Conservation (phyloP, 1,140 invertebrate species). For the Aplysia californica region DNA sequence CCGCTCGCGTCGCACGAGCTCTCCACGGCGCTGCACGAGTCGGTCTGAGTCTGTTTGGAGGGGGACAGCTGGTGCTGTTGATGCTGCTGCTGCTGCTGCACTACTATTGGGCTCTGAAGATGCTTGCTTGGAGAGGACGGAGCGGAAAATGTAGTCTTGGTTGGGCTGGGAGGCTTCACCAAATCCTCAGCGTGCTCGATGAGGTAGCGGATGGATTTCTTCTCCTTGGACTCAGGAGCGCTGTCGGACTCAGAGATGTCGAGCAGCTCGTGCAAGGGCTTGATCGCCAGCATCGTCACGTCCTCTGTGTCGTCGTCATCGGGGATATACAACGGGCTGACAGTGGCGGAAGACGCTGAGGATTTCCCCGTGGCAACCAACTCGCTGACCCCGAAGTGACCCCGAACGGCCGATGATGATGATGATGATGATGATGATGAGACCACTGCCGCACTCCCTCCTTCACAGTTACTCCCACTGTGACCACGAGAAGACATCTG, state of each 20-base stretch:
- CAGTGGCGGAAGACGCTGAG: background rate
- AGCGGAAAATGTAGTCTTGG: background rate
- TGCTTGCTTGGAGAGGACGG: conserved; percentile 28
- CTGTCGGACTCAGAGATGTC: conserved; percentile 34
- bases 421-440: no score
- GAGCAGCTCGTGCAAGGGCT: background rate
- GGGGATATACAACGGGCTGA: no score
- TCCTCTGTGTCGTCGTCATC: background rate
- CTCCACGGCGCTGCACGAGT: conserved; percentile 40
- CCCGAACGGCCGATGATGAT: no score
- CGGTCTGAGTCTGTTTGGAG: conserved; percentile 35
- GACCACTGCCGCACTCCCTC: no score
- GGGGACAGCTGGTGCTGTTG: conserved; percentile 22
- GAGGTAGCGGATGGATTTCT: conserved; percentile 42
- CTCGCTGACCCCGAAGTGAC: no score
- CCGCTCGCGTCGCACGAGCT: conserved; percentile 85
- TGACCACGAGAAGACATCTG: no score
- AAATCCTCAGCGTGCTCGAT: conserved; percentile 52
- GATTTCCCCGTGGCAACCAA: no score
- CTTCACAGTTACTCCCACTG: no score
- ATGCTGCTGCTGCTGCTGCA: no score
- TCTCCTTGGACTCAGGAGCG: conserved; percentile 34
- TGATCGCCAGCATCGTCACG: background rate
- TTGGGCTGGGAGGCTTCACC: conserved; percentile 33
- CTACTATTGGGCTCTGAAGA: background rate